Percentiles rank a stretch among this genome's conserved stretches.
phyloP scores from a whole-genome alignment of 2,888 invertebrate genomes.

The Pseudococcus jackbeardsleyi region DNA sequence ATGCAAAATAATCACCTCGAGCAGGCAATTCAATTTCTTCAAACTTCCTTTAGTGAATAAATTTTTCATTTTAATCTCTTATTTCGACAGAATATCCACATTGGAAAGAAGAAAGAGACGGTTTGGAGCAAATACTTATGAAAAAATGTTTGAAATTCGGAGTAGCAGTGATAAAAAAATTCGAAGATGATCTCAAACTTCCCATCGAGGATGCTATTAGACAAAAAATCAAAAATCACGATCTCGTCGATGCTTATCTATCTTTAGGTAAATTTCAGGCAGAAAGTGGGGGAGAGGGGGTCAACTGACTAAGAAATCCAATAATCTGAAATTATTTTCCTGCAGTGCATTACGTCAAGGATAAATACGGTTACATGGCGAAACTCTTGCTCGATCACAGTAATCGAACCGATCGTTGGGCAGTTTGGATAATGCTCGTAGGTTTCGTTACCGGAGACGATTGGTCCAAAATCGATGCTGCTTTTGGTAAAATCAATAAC shows the following conservation, averaged over 20 bases:
- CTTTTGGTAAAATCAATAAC: background rate
- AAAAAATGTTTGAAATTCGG: background rate
- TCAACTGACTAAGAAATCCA: too few relatives aligned
- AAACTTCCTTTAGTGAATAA: too few relatives aligned
- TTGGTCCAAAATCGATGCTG: background rate
- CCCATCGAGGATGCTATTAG: background rate
- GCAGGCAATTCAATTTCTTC: too few relatives aligned
- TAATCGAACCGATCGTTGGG: conserved; percentile 23
- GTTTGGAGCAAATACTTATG: background rate
- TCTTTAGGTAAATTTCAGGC: background rate
- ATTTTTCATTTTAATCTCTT: too few relatives aligned
- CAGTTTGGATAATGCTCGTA: conserved; percentile 18
- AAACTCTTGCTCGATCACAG: background rate
- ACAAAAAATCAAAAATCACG: background rate
- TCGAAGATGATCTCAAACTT: background rate
- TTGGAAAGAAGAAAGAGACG: background rate
- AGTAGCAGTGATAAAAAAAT: background rate
- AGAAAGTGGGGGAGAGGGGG: too few relatives aligned
- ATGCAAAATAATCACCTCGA: too few relatives aligned
- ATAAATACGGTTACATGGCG: background rate
- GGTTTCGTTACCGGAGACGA: background rate
- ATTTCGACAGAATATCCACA: background rate
- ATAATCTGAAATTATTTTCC: background rate
- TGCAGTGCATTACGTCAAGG: background rate
- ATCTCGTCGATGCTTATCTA: background rate